phyloP scores from a whole-genome alignment of 2,888 invertebrate species.

The Peribatodes rhomboidaria region DNA sequence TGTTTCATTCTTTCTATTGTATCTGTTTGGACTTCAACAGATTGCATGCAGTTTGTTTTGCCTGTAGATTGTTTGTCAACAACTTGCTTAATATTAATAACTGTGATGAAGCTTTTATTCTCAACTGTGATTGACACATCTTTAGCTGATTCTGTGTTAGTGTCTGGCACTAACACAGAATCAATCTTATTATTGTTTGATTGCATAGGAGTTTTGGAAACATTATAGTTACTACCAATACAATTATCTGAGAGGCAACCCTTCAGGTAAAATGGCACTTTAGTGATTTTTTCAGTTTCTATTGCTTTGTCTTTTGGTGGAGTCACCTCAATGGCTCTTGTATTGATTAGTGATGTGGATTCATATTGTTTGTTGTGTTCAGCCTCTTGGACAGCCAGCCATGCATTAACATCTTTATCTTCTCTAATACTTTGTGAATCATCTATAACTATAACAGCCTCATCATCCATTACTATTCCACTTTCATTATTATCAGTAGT shows the following conservation, averaged over 20 bases:
- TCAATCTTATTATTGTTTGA: background rate
- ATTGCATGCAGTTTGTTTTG: slow-evolving; percentile 46
- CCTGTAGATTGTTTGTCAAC: slow-evolving; percentile 28
- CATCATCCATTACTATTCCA: slow-evolving; percentile 70
- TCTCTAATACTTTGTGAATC: slow-evolving; percentile 60
- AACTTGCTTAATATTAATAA: slow-evolving; percentile 60
- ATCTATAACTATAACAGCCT: slow-evolving; percentile 62
- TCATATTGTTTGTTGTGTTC: slow-evolving; percentile 52
- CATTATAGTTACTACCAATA: slow-evolving; percentile 47
- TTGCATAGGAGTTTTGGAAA: slow-evolving; percentile 1
- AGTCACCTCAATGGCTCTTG: background rate
- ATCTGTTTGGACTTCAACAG: slow-evolving; percentile 67
- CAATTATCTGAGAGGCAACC: slow-evolving; percentile 56
- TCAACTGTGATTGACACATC: slow-evolving; percentile 67
- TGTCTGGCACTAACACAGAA: too few species aligned
- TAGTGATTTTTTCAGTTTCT: slow-evolving; percentile 36
- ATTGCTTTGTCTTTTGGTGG: background rate
- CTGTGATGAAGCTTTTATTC: slow-evolving; percentile 57
- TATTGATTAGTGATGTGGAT: slow-evolving; percentile 28
- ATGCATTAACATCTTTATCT: slow-evolving; percentile 75
- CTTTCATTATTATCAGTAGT: slow-evolving; percentile 65
- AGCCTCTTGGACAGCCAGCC: slow-evolving; percentile 66
- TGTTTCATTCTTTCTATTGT: slow-evolving; percentile 13
- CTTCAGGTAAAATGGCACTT: slow-evolving; percentile 71
- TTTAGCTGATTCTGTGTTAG: slow-evolving; percentile 38